Percentiles rank a stretch among this genome's conserved stretches.
These are phyloP conservation scores for Danio jaintianensis DNA, from an alignment of 2,797 vertebrate genomes.

Conservation along the genomic window DNA sequence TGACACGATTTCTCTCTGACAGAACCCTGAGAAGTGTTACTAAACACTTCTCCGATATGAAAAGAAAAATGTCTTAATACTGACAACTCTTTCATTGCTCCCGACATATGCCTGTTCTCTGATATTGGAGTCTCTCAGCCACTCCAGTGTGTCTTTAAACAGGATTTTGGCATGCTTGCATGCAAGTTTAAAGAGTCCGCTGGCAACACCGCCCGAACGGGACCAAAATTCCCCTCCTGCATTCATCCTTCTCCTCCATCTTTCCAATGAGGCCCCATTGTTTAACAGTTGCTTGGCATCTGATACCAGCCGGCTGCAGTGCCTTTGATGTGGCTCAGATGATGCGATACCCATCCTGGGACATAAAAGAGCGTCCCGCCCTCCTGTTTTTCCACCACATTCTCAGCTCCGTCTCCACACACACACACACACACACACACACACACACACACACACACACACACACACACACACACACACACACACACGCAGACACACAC, in stretches of 20 bases:
- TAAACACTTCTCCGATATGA: constrained; percentile 29
- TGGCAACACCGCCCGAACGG: constrained; percentile 60
- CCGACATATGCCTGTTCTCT: constrained; percentile 31
- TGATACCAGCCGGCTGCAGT: constrained; percentile 63
- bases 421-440: no score
- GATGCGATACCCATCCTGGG: constrained; percentile 71
- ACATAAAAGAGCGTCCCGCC: constrained; percentile 65
- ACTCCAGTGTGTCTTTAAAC: background rate
- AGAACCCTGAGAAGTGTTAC: constrained; percentile 25
- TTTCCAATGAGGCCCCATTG: constrained; percentile 73
- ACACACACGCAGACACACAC: no score
- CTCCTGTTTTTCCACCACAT: constrained; percentile 54
- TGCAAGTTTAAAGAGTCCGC: constrained; percentile 67
- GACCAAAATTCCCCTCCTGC: constrained; percentile 75
- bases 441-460: no score
- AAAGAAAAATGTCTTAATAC: constrained; percentile 28
- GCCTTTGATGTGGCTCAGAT: constrained; percentile 81
- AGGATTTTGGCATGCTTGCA: constrained; percentile 42
- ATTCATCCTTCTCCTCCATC: constrained; percentile 73
- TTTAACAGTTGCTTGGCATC: constrained; percentile 81
- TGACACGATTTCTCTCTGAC: constrained; percentile 39
- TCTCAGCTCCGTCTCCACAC: constrained; percentile 24
- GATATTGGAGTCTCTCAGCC: constrained; percentile 18
- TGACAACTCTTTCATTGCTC: constrained; percentile 45
- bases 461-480: no score